phyloP scores from a whole-genome alignment of 2,888 invertebrate genomes.

The Didymodactylos carnosus region DNA sequence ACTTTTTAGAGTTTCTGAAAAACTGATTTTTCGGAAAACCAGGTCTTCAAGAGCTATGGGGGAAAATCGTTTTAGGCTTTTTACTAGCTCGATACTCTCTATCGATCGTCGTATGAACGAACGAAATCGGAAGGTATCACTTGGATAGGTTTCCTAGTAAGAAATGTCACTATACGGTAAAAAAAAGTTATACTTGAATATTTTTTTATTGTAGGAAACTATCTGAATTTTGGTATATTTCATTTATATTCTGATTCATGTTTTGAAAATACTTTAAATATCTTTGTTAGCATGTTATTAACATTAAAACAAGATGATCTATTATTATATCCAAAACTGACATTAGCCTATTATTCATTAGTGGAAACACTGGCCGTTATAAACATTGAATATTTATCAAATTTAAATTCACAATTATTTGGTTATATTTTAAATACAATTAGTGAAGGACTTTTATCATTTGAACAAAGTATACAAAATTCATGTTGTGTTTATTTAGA shows the following conservation, averaged over 20 bases:
- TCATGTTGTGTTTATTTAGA: constrained; percentile 94
- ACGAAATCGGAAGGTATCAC: too few relatives aligned
- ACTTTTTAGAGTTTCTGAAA: too few relatives aligned
- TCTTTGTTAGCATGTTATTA: constrained; percentile 76
- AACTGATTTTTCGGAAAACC: too few relatives aligned
- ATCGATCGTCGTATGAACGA: too few relatives aligned
- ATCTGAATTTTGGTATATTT: constrained; percentile 94
- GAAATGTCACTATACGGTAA: too few relatives aligned
- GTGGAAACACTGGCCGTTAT: constrained; percentile 86
- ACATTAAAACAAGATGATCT: constrained; percentile 75
- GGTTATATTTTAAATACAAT: constrained; percentile 84
- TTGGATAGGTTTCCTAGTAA: too few relatives aligned
- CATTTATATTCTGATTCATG: constrained; percentile 88
- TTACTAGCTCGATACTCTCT: too few relatives aligned
- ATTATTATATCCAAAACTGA: constrained; percentile 86
- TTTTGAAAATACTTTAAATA: constrained; percentile 76
- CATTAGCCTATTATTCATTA: constrained; percentile 82
- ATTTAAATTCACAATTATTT: constrained; percentile 77
- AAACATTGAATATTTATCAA: constrained; percentile 82
- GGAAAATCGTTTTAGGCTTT: too few relatives aligned
- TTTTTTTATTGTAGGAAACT: constrained; percentile 46
- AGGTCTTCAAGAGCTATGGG: too few relatives aligned
- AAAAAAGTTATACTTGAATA: too few relatives aligned
- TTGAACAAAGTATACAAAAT: constrained; percentile 90
- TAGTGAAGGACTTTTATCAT: constrained; percentile 79